Conservation (phyloP, 1,140 invertebrate species). For the Micrasema minimum region DNA sequence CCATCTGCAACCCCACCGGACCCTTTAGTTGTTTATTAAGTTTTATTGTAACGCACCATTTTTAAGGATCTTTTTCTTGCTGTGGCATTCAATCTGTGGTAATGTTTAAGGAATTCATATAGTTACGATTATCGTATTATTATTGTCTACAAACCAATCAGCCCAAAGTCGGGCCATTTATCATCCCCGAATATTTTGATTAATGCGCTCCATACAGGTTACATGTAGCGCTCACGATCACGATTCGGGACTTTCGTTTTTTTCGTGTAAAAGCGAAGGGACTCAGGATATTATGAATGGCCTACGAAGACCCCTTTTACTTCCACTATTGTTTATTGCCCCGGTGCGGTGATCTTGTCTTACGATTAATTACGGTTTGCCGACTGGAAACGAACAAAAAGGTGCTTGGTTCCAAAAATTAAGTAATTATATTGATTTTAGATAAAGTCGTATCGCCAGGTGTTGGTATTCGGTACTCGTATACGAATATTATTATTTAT, state of each 20-base stretch:
- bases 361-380: constrained; percentile 9
- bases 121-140: no score
- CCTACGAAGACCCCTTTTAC: neutral
- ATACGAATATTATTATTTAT: no score
- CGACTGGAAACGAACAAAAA: constrained; percentile 25
- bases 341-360: neutral
- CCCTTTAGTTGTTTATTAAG: no score
- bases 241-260: constrained; percentile 35
- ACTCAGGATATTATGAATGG: constrained; percentile 27
- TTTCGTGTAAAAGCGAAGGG: constrained; percentile 22
- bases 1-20: no score
- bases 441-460: no score
- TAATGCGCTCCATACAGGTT: constrained; percentile 12
- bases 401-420: constrained; percentile 8
- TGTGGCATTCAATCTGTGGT: no score
- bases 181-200: constrained; percentile 26
- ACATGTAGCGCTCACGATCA: constrained; percentile 29
- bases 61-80: no score
- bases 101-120: no score
- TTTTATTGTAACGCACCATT: no score
- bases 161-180: constrained; percentile 3
- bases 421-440: constrained; percentile 29
- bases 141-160: constrained; percentile 10
- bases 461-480: no score
- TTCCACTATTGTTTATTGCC: neutral